These are phyloP conservation scores for Mylabris sibirica DNA, from an alignment of 2,888 invertebrate species.

Conservation along the genomic window DNA sequence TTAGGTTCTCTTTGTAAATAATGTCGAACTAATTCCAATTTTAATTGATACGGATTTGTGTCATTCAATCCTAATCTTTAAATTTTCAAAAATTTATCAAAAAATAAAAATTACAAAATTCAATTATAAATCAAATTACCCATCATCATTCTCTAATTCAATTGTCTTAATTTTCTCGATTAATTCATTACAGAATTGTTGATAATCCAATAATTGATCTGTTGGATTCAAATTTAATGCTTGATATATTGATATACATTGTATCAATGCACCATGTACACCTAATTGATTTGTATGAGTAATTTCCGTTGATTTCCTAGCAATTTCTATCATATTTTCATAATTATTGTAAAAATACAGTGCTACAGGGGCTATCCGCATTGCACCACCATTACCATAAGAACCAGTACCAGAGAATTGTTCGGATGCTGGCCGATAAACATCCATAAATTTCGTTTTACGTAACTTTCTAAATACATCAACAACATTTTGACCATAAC, in stretches of 20 bases:
- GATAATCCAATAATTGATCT: constrained; percentile 59
- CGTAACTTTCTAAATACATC: constrained; percentile 66
- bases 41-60: constrained; percentile 64
- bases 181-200: constrained; percentile 63
- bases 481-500: constrained; percentile 71
- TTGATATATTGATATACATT: constrained; percentile 68
- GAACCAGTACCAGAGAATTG: constrained; percentile 75
- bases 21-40: constrained; percentile 64
- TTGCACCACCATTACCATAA: constrained; percentile 81
- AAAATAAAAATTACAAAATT: constrained; percentile 10
- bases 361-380: constrained; percentile 74
- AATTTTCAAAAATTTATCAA: constrained; percentile 12
- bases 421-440: constrained; percentile 69
- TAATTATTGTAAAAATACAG: constrained; percentile 67
- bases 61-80: constrained; percentile 56
- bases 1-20: constrained; percentile 60
- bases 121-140: constrained; percentile 37
- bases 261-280: constrained; percentile 67
- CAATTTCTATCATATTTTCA: constrained; percentile 62
- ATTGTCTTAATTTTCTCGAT: constrained; percentile 64
- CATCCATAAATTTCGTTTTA: constrained; percentile 65
- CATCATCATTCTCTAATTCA: constrained; percentile 60
- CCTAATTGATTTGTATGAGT: constrained; percentile 71
- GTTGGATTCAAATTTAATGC: constrained; percentile 62
- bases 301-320: constrained; percentile 64